Conservation (phyloP, 2,888 invertebrate species). For the Rhaphigaster nebulosa region DNA sequence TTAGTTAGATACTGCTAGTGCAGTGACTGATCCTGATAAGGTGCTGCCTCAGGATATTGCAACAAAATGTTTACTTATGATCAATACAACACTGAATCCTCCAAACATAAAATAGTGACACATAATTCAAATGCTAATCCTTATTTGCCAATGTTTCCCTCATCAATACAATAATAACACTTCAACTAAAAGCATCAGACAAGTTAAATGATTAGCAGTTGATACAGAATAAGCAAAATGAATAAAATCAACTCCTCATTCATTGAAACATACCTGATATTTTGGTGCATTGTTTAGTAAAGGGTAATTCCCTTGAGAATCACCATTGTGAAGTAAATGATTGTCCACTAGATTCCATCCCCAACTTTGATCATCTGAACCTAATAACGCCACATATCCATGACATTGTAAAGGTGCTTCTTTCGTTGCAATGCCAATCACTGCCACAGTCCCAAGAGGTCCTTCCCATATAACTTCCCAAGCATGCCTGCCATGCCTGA, state of each 20-base stretch:
- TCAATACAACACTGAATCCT: neutral
- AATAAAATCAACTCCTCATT: neutral
- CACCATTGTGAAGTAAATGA: conserved; percentile 95
- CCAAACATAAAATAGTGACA: neutral
- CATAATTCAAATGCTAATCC: neutral
- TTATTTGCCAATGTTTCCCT: neutral
- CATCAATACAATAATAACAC: neutral
- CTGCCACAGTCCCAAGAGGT: conserved; percentile 97
- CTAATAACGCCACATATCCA: conserved; percentile 94
- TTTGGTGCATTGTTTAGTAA: conserved; percentile 95
- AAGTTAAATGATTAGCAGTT: neutral
- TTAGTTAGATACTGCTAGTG: too few species aligned
- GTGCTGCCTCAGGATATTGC: too few species aligned
- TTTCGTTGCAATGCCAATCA: conserved; percentile 94
- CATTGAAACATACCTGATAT: conserved; percentile 82
- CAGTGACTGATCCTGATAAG: too few species aligned
- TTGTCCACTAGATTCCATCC: conserved; percentile 99
- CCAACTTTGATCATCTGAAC: conserved; percentile 98
- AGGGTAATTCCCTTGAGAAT: conserved; percentile 94
- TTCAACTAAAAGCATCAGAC: neutral
- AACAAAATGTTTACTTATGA: neutral
- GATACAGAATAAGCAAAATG: conserved; percentile 26
- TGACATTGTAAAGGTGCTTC: conserved; percentile 94
- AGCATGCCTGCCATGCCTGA: conserved; percentile 91
- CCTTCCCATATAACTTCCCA: conserved; percentile 99